Evolutionary conservation across 2,797 vertebrate genomes (phyloP), one percentile per base, ranked within the genome.

Genomic region (Columba guinea): DNA sequence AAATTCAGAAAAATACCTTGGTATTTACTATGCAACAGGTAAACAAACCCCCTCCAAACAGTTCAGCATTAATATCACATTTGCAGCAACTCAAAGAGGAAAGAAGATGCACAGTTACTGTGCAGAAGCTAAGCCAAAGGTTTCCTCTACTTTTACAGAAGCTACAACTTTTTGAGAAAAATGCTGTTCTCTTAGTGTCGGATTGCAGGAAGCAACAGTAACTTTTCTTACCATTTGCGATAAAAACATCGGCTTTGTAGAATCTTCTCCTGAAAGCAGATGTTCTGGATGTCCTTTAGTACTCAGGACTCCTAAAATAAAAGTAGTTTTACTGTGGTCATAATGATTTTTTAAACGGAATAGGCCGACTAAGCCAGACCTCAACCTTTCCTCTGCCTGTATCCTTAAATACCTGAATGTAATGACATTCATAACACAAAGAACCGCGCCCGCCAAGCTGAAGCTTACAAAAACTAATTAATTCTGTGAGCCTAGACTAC

Each of bases 181-280:
- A 13, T 0, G 0, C 10, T 18, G 10, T 9, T 87, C 44, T 74
- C 60, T 49, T 11, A 49, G 39, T 11, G 26, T 7, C 21, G 35
- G 19, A 49, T 3, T 41, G 18, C 35, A 63, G 64, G 10, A 78
- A 94, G 78, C 4, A 93, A 84, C 23, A 80, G 64, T 27, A 69
- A 35, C n/a, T 93, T 75, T 83, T 89, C 97, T 97, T 96, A 98
- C 98, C 83, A 75, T 91, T 75, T 97, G 93, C 77, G 97, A 89
- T 46, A 89, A 74, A 71, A 81, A 35, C 52, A 24, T 0, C 4
- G 81, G 55, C 58, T 91, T 55, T 8, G 20, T 27, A 77, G 80
- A 76, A 68, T 79, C 96, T 94, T 79, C 88, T 12, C 55, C 35
- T 49, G 92, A 80, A 93, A 63, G 35, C 19, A 87, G 73, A 52